Evolutionary conservation across 2,888 invertebrate species (phyloP).

Genomic region (Pseudococcus longispinus): DNA sequence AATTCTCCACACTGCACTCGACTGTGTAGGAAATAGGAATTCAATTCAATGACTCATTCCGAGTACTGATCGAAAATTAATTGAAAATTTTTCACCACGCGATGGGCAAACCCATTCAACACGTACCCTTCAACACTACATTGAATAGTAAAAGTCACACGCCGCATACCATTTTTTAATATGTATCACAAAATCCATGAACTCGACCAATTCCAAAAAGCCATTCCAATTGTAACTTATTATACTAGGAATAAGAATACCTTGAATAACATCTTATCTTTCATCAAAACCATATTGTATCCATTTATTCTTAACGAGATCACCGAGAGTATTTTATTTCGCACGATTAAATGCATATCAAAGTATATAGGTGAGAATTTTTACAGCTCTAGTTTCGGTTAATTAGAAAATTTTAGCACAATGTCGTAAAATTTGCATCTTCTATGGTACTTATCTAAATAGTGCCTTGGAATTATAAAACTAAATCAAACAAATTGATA

Average conservation of each 20-base stretch:
- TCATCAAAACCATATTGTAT: background rate
- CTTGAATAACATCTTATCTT: constrained; percentile 6
- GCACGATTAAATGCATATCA: background rate
- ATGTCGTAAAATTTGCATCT: no score
- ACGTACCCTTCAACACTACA: background rate
- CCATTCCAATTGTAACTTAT: background rate
- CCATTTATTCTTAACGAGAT: background rate
- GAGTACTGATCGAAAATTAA: background rate
- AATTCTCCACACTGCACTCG: background rate
- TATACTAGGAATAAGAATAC: background rate
- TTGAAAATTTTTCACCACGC: background rate
- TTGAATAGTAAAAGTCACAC: background rate
- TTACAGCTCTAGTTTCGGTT: no score
- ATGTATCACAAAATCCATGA: background rate
- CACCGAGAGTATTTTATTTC: background rate
- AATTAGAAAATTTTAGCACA: no score
- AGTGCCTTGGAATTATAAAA: no score
- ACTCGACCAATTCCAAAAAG: background rate
- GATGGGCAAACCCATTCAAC: background rate
- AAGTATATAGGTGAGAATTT: no score
- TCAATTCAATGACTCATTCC: background rate
- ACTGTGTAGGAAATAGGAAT: background rate
- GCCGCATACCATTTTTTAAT: background rate
- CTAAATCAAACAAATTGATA: no score
- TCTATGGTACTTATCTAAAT: no score